Evolutionary conservation across 2,888 invertebrate species (phyloP).

Genomic region (Lasioglossum calceatum): DNA sequence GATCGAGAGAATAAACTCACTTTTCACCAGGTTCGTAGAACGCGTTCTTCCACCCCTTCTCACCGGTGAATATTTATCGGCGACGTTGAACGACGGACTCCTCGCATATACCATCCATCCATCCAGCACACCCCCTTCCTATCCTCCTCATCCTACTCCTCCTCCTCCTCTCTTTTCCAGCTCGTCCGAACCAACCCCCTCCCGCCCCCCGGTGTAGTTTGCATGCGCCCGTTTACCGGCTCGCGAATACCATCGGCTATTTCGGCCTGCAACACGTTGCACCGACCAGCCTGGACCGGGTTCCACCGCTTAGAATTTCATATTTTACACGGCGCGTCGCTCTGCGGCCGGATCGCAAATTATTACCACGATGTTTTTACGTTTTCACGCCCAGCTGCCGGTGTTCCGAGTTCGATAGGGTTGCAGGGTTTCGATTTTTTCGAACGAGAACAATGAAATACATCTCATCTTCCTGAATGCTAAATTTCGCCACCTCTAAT

Average conservation of each 20-base stretch:
- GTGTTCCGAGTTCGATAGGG: neutral
- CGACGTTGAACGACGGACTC: slow-evolving; percentile 47
- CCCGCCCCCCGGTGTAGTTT: slow-evolving; percentile 25
- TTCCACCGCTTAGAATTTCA: slow-evolving; percentile 51
- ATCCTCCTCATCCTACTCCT: neutral
- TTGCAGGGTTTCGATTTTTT: neutral
- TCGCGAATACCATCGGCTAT: slow-evolving; percentile 25
- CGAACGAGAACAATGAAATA: neutral
- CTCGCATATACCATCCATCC: slow-evolving; percentile 11
- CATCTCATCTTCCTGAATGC: neutral
- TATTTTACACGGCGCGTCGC: slow-evolving; percentile 51
- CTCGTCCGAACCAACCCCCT: neutral
- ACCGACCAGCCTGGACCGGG: slow-evolving; percentile 26
- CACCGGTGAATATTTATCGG: slow-evolving; percentile 58
- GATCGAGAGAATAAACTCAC: slow-evolving; percentile 56
- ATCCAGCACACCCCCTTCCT: neutral
- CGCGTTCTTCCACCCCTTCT: slow-evolving; percentile 24
- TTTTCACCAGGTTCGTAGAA: slow-evolving; percentile 50
- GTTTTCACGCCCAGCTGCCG: neutral
- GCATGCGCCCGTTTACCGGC: slow-evolving; percentile 29
- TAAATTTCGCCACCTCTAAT: neutral
- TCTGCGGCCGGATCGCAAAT: slow-evolving; percentile 30
- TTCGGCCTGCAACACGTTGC: slow-evolving; percentile 43
- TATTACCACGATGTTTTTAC: slow-evolving; percentile 29
- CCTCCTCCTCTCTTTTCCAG: neutral